Conservation (phyloP, 2,797 vertebrate species). For the Hydrophis major region DNA sequence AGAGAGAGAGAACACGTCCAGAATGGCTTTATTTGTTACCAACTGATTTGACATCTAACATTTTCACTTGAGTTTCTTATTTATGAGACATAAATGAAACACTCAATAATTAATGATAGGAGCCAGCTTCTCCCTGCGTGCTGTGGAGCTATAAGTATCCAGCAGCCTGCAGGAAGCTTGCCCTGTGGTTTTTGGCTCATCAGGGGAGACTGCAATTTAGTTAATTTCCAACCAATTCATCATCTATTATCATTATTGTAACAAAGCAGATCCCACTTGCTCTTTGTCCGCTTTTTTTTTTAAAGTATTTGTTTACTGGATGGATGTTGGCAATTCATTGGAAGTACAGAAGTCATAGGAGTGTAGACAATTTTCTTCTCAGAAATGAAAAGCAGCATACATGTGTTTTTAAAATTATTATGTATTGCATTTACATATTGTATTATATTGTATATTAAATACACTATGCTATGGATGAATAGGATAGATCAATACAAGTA, state of each 20-base stretch:
- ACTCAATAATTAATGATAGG: conserved; percentile 63
- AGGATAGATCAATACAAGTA: background rate
- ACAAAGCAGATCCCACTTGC: conserved; percentile 24
- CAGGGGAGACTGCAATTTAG: conserved; percentile 20
- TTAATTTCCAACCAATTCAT: conserved; percentile 18
- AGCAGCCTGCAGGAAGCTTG: background rate
- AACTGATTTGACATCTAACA: conserved; percentile 60
- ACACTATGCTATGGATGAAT: background rate
- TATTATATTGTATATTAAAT: background rate
- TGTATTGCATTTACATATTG: too few species aligned
- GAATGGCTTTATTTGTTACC: conserved; percentile 54
- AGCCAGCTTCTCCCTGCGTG: conserved; percentile 44
- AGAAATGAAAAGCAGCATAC: background rate
- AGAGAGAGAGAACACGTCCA: conserved; percentile 31
- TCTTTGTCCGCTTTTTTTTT: conserved; percentile 43
- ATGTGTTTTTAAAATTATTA: background rate
- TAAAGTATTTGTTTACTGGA: conserved; percentile 35
- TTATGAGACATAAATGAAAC: conserved; percentile 67
- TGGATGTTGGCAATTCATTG: conserved; percentile 36
- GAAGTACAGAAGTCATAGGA: background rate
- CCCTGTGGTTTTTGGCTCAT: conserved; percentile 41
- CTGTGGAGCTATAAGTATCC: conserved; percentile 36
- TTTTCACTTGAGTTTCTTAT: conserved; percentile 65
- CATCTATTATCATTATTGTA: conserved; percentile 25
- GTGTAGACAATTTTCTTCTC: background rate